Evolutionary conservation across 2,888 invertebrate genomes (phyloP).

Genomic region (Tipula confusa): DNA sequence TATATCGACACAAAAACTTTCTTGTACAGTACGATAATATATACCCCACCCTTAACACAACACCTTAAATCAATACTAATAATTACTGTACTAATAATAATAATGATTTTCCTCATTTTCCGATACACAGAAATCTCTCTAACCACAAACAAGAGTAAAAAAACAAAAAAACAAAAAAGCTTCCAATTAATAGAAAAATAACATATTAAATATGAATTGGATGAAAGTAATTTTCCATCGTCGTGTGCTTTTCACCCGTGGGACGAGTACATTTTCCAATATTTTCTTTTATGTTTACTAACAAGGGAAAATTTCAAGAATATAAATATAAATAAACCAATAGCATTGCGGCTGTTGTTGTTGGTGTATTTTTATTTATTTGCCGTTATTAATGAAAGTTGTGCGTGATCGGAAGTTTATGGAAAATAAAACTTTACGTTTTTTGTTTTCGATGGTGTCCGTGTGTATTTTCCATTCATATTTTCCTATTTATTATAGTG

Average conservation of each 20-base stretch:
- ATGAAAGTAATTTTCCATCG: not conserved
- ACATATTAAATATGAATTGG: not conserved
- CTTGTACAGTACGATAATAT: not conserved
- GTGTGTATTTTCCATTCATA: not conserved
- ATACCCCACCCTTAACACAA: not conserved
- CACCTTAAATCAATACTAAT: constrained; percentile 12
- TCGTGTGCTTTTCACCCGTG: not conserved
- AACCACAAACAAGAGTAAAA: not conserved
- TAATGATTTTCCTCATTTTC: not conserved
- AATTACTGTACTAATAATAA: no score
- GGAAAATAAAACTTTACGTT: not conserved
- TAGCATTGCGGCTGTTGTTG: not conserved
- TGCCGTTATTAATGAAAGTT: not conserved
- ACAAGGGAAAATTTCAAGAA: not conserved
- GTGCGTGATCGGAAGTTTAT: constrained; percentile 25
- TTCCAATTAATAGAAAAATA: constrained; percentile 4
- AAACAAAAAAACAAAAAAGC: not conserved
- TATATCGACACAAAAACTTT: not conserved
- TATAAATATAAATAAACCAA: not conserved
- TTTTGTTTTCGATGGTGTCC: not conserved
- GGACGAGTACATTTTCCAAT: not conserved
- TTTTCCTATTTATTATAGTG: not conserved
- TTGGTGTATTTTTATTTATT: not conserved
- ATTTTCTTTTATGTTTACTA: not conserved
- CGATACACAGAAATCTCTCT: not conserved